Conservation (phyloP, 2,888 invertebrate genomes). For the Leptura quadrifasciata region DNA sequence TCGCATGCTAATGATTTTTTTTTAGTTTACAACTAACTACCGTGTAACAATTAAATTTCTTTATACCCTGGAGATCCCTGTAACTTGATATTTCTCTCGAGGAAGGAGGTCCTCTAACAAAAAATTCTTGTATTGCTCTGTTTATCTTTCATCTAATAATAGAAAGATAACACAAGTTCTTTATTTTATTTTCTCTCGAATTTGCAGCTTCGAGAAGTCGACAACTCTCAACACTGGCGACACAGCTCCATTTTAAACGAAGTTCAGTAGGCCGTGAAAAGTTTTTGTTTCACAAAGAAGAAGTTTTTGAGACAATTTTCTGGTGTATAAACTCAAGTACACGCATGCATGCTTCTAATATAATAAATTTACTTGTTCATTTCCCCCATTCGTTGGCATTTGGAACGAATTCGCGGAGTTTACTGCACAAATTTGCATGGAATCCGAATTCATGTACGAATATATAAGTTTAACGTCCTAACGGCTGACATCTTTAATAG, state of each 20-base stretch:
- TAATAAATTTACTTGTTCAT: slow-evolving; percentile 66
- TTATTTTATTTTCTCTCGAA: slow-evolving; percentile 14
- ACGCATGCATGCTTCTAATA: slow-evolving; percentile 64
- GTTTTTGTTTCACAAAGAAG: slow-evolving; percentile 17
- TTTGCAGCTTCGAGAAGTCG: neutral
- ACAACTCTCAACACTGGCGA: neutral
- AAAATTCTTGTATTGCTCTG: neutral
- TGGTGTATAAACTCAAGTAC: slow-evolving; percentile 58
- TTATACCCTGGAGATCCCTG: too few relatives aligned
- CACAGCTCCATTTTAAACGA: slow-evolving; percentile 20
- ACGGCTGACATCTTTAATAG: slow-evolving; percentile 66
- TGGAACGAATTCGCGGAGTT: slow-evolving; percentile 62
- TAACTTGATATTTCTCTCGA: too few relatives aligned
- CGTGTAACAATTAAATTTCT: too few relatives aligned
- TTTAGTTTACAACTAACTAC: too few relatives aligned
- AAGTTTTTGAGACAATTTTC: slow-evolving; percentile 58
- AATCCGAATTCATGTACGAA: slow-evolving; percentile 67
- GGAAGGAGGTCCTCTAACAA: neutral
- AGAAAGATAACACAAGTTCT: neutral
- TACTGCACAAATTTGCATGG: slow-evolving; percentile 69
- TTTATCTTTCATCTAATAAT: neutral
- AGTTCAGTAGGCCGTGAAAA: slow-evolving; percentile 20
- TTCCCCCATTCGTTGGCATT: slow-evolving; percentile 63
- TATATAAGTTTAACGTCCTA: slow-evolving; percentile 65
- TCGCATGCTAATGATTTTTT: too few relatives aligned